Evolutionary conservation across 2,797 vertebrate species (phyloP).

Genomic region (Numenius phaeopus): DNA sequence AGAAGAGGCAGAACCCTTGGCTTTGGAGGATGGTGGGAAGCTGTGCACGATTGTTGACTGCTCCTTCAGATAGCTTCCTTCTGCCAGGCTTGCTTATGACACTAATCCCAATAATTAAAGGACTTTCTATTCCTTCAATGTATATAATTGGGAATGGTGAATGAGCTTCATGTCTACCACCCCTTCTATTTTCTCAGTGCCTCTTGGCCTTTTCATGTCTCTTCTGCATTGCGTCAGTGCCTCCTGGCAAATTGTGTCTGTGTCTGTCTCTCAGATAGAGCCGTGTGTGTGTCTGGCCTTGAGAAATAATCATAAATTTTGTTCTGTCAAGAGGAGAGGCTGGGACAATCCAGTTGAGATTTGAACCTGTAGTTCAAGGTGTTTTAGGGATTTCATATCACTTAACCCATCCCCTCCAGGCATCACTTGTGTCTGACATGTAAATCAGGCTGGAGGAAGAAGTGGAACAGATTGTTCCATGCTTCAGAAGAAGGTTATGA

Average conservation of each 20-base stretch:
- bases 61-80: neutral
- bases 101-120: constrained; percentile 14
- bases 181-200: constrained; percentile 18
- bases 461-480: neutral
- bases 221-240: constrained; percentile 39
- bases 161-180: constrained; percentile 16
- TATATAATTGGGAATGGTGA: neutral
- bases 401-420: constrained; percentile 54
- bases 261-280: constrained; percentile 23
- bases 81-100: neutral
- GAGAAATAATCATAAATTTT: constrained; percentile 58
- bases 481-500: neutral
- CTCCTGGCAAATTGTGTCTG: constrained; percentile 49
- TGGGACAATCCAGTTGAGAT: constrained; percentile 19
- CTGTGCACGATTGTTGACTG: neutral
- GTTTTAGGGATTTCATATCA: constrained; percentile 25
- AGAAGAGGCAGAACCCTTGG: neutral
- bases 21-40: neutral
- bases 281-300: constrained; percentile 38
- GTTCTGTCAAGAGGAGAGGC: constrained; percentile 22
- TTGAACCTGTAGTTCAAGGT: constrained; percentile 66
- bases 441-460: constrained; percentile 18
- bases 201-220: constrained; percentile 47
- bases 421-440: neutral
- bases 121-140: neutral